Conservation (phyloP, 2,797 vertebrate genomes). For the Adrianichthys oophorus region DNA sequence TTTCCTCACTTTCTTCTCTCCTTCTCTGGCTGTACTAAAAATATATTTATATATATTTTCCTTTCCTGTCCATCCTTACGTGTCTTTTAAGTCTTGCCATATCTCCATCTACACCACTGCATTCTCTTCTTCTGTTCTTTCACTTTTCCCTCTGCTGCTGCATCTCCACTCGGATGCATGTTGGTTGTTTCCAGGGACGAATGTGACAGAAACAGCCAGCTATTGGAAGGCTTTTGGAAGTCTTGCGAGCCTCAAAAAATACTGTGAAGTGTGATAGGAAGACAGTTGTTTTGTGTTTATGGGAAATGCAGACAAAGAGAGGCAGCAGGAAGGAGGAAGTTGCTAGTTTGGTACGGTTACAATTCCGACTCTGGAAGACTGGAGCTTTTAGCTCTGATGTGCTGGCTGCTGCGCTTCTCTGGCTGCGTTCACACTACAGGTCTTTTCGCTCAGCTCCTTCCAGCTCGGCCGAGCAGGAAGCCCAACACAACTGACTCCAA, state of each 20-base stretch:
- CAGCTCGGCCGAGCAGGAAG: conserved; percentile 21
- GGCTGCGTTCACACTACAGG: conserved; percentile 24
- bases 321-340: conserved; percentile 3
- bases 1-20: conserved; percentile 33
- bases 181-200: conserved; percentile 35
- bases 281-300: conserved; percentile 33
- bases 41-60: neutral
- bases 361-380: conserved; percentile 58
- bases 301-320: conserved; percentile 15
- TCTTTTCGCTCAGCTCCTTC: conserved; percentile 31
- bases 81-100: conserved; percentile 1
- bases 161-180: conserved; percentile 11
- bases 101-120: conserved; percentile 2
- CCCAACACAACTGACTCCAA: conserved; percentile 18
- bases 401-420: conserved; percentile 34
- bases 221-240: conserved; percentile 46
- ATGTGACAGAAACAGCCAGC: conserved; percentile 35
- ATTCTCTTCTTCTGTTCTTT: conserved; percentile 19
- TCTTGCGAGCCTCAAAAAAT: conserved; percentile 43
- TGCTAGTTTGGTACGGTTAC: conserved; percentile 48
- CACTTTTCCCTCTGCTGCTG: conserved; percentile 6
- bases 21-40: conserved; percentile 6
- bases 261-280: conserved; percentile 35
- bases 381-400: conserved; percentile 39
- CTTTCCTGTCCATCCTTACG: conserved; percentile 1